Base-by-base conservation (phyloP, 35 echinoderm and acorn worm species). In the Strongylocentrotus purpuratus region DNA sequence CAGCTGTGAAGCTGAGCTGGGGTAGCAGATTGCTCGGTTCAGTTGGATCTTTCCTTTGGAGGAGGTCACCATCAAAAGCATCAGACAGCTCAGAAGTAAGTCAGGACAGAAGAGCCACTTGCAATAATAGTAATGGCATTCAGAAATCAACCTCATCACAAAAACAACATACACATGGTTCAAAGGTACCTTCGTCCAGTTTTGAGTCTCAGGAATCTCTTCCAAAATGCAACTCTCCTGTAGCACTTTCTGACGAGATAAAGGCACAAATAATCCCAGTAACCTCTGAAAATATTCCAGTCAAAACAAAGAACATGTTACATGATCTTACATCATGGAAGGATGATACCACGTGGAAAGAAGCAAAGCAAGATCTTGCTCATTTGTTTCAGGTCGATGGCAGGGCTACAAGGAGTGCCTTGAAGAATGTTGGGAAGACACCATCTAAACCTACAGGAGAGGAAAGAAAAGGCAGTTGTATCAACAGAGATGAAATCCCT, bases 351-450 rank as follows among this genome's bases (percentile, higher is more conserved):
- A 93, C 45, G 10, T 93, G 91, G 91, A 93, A 93, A 46, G 91
- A 93, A 58, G 91, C 91, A 5, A 93, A 93, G 41, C 12, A 58
- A n/a, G 91, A 93, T 93, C 91, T 93, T 58, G 46, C 31, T 93
- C 17, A 93, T 5, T 58, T 93, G 48, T 58, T 93, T 46, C 45
- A 93, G 46, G 32, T 58, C n/a, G 48, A 58, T 58, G 91, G 91
- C 20, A 47, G 91, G 22, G 48, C 46, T 46, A 93, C 91, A 48
- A 93, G 91, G 31, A 93, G 46, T 50, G 91, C 46, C 7, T 58
- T 93, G 91, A 47, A 31, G 65, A 78, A 78, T 28, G 65, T 28
- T 78, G 65, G 22, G 65, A 78, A 78, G 28, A 78, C 65, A 28
- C 65, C 65, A 28, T 22, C 25, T 22, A 78, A 78, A 78, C 0